Conservation (phyloP, 1,140 invertebrate genomes). For the Drosophila melanica region DNA sequence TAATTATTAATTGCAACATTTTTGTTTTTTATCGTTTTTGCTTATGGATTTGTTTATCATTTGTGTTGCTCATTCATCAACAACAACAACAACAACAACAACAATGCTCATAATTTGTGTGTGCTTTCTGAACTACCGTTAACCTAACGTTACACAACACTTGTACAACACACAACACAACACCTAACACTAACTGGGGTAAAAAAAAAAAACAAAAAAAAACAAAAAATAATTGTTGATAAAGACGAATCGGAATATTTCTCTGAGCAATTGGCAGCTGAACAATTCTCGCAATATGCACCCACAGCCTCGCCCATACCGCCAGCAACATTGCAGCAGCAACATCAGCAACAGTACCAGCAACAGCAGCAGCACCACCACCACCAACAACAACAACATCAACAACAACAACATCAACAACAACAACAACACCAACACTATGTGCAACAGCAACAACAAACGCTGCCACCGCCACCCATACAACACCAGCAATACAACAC, state of each 20-base stretch:
- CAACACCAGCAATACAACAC: slow-evolving; percentile 82
- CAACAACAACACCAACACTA: slow-evolving; percentile 70
- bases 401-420: slow-evolving; percentile 63
- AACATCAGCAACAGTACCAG: slow-evolving; percentile 49
- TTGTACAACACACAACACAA: slow-evolving; percentile 28
- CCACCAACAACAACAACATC: slow-evolving; percentile 42
- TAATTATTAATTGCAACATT: slow-evolving; percentile 56
- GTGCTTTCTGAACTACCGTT: slow-evolving; percentile 77
- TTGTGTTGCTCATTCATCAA: slow-evolving; percentile 54
- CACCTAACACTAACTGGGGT: slow-evolving; percentile 56
- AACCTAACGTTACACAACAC: slow-evolving; percentile 61
- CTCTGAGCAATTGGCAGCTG: slow-evolving; percentile 84
- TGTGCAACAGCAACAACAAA: slow-evolving; percentile 79
- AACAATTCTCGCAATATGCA: slow-evolving; percentile 84
- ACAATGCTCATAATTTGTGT: slow-evolving; percentile 57
- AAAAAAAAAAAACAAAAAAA: slow-evolving; percentile 22
- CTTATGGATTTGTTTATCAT: slow-evolving; percentile 63
- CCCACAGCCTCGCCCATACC: slow-evolving; percentile 78
- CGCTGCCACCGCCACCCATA: slow-evolving; percentile 75
- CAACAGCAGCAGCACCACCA: slow-evolving; percentile 55
- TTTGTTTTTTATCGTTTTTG: slow-evolving; percentile 55
- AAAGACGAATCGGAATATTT: slow-evolving; percentile 84
- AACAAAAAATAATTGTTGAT: slow-evolving; percentile 17
- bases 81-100: slow-evolving; percentile 41
- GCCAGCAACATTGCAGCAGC: slow-evolving; percentile 55